Evolutionary conservation across 2,888 invertebrate genomes (phyloP).

Genomic region (Mesorhabditis sp.): DNA sequence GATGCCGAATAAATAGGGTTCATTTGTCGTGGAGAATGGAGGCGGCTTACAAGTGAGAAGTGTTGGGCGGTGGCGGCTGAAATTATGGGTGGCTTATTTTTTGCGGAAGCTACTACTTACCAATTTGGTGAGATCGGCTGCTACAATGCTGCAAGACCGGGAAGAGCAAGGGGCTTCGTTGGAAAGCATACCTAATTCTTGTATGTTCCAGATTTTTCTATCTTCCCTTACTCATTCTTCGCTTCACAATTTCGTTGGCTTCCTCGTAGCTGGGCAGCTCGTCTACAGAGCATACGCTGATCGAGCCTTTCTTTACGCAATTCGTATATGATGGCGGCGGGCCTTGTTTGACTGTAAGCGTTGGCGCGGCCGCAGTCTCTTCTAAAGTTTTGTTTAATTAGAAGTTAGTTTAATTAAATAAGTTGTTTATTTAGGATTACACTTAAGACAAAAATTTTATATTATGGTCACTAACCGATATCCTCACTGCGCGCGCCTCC

Average conservation of each 20-base stretch:
- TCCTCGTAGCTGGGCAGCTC: background rate
- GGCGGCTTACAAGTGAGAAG: slow-evolving; percentile 1
- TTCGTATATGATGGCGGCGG: slow-evolving; percentile 1
- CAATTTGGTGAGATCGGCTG: background rate
- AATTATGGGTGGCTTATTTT: background rate
- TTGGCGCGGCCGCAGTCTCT: too few relatives aligned
- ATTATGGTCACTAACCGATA: too few relatives aligned
- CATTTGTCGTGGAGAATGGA: background rate
- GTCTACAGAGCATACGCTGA: background rate
- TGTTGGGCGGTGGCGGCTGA: background rate
- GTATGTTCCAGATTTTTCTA: background rate
- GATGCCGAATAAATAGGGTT: too few relatives aligned
- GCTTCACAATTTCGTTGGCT: slow-evolving; percentile 6
- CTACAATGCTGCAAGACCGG: background rate
- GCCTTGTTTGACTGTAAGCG: background rate
- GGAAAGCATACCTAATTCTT: background rate
- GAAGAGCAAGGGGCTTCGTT: background rate
- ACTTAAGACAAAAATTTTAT: too few relatives aligned
- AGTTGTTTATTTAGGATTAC: too few relatives aligned
- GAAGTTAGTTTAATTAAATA: too few relatives aligned
- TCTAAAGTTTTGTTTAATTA: too few relatives aligned
- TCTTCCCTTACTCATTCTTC: background rate
- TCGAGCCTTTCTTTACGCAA: background rate
- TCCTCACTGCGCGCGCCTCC: too few relatives aligned
- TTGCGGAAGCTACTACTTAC: background rate